Conservation (phyloP, 1,140 invertebrate genomes). For the Dinoponera quadriceps region DNA sequence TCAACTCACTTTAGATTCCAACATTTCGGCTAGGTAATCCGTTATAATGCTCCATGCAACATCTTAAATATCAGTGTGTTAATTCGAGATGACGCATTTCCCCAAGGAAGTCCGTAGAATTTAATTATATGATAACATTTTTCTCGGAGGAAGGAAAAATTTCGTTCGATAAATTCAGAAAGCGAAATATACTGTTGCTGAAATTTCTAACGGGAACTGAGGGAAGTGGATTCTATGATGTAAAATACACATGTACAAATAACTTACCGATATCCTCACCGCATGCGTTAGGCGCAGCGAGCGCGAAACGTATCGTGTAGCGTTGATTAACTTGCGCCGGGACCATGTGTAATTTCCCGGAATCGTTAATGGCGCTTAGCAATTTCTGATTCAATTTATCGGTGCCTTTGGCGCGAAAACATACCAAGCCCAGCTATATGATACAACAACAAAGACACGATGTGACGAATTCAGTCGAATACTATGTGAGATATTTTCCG, state of each 20-base stretch:
- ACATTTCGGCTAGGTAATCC: constrained; percentile 93
- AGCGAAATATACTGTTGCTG: too few species aligned
- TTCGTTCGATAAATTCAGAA: too few species aligned
- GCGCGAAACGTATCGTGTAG: constrained; percentile 97
- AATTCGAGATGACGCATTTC: constrained; percentile 13
- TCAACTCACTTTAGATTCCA: constrained; percentile 87
- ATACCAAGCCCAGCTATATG: constrained; percentile 92
- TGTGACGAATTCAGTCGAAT: too few species aligned
- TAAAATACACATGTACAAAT: neutral
- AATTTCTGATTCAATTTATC: constrained; percentile 98
- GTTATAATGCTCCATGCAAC: constrained; percentile 96
- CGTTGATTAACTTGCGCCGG: constrained; percentile 96
- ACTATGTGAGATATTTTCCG: neutral
- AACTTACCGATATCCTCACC: constrained; percentile 93
- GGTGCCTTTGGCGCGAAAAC: constrained; percentile 93
- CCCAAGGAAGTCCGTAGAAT: constrained; percentile 8
- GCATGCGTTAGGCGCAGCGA: constrained; percentile 95
- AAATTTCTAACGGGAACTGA: too few species aligned
- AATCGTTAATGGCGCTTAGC: constrained; percentile 97
- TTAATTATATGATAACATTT: neutral
- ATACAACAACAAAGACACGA: neutral
- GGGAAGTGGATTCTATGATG: too few species aligned
- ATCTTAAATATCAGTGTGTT: constrained; percentile 86
- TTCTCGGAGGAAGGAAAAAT: too few species aligned
- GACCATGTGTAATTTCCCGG: constrained; percentile 98